Conservation (phyloP, 2,797 vertebrate species). For the Etheostoma perlongum region DNA sequence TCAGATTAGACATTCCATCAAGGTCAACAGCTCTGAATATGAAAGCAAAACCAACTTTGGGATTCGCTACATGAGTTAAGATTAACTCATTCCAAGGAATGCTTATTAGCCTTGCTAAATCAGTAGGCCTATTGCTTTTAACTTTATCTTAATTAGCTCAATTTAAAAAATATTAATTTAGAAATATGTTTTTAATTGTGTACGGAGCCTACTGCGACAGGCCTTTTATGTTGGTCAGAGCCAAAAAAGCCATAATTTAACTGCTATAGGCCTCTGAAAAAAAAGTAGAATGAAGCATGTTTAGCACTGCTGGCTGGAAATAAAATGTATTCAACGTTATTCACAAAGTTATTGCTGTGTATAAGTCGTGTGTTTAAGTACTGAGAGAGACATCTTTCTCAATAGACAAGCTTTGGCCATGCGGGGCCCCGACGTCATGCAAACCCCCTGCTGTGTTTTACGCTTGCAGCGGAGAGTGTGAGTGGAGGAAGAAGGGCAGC, state of each 20-base stretch:
- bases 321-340: background rate
- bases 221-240: background rate
- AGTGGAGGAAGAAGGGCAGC: constrained; percentile 58
- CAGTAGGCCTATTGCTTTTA: too few species aligned
- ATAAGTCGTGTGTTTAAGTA: background rate
- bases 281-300: too few species aligned
- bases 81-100: background rate
- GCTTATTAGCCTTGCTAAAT: background rate
- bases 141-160: too few species aligned
- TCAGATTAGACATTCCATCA: background rate
- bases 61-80: too few species aligned
- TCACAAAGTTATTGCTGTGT: too few species aligned
- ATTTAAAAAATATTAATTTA: background rate
- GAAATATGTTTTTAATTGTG: too few species aligned
- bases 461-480: constrained; percentile 61
- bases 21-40: background rate
- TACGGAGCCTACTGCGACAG: too few species aligned
- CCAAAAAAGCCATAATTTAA: background rate
- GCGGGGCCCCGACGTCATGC: constrained; percentile 72
- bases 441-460: constrained; percentile 65
- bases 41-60: background rate
- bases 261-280: background rate
- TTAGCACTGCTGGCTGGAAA: background rate
- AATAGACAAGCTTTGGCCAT: constrained; percentile 57
- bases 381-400: accelerated